Conservation (phyloP, 2,888 invertebrate species). For the Cantharis lateralis region DNA sequence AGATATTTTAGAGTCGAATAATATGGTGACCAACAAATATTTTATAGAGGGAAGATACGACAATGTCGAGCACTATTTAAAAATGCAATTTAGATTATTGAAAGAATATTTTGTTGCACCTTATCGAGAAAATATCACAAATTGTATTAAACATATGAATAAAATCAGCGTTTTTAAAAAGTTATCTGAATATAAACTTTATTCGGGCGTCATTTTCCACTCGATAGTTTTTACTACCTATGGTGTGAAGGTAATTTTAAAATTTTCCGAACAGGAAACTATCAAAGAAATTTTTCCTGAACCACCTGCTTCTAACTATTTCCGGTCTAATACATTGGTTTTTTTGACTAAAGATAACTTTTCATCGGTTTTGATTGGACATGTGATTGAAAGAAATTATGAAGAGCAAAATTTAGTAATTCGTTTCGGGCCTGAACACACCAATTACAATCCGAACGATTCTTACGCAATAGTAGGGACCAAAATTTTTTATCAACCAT, state of each 20-base stretch:
- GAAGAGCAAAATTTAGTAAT: constrained; percentile 51
- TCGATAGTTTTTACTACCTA: constrained; percentile 55
- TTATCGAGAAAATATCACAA: constrained; percentile 66
- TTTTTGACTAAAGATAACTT: constrained; percentile 74
- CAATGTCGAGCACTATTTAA: constrained; percentile 73
- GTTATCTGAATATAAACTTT: constrained; percentile 50
- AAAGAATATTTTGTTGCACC: constrained; percentile 81
- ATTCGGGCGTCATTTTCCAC: constrained; percentile 57
- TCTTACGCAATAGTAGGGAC: constrained; percentile 73
- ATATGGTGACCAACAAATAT: constrained; percentile 61
- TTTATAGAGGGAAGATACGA: constrained; percentile 67
- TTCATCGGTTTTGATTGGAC: constrained; percentile 69
- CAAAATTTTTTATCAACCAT: constrained; percentile 80
- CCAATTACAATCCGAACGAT: constrained; percentile 39
- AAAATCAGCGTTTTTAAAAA: constrained; percentile 5
- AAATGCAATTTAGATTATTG: constrained; percentile 75
- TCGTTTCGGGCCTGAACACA: background rate
- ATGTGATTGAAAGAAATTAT: constrained; percentile 63
- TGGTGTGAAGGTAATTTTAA: constrained; percentile 54
- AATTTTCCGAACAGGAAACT: constrained; percentile 36
- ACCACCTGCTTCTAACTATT: too few relatives aligned
- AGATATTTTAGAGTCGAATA: constrained; percentile 47
- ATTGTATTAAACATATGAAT: constrained; percentile 33
- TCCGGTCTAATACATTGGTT: constrained; percentile 62
- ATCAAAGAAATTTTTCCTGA: constrained; percentile 3